phyloP scores from a whole-genome alignment of 37 sponge, comb jelly and placozoan species.

The Crambe crambe region DNA sequence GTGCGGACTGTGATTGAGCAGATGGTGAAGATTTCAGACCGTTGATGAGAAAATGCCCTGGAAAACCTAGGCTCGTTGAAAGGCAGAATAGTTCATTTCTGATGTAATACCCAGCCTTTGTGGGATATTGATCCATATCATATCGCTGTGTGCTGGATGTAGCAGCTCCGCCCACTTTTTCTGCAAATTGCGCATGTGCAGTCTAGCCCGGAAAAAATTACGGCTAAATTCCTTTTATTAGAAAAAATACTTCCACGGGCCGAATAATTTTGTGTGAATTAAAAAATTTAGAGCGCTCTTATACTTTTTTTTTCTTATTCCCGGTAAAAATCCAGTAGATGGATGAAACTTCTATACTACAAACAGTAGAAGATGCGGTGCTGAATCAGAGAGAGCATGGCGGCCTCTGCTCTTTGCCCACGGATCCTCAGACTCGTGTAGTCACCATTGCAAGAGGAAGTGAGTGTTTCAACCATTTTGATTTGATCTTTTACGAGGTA shows the following conservation, averaged over 20 bases:
- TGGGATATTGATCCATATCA: neutral
- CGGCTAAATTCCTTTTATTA: neutral
- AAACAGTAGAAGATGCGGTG: slow-evolving; percentile 14
- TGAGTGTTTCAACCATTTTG: neutral
- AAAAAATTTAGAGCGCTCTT: neutral
- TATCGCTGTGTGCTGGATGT: neutral
- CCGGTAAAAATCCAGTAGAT: slow-evolving; percentile 5
- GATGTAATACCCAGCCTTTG: slow-evolving; percentile 1
- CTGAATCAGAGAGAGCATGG: neutral
- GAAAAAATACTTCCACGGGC: neutral
- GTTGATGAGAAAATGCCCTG: slow-evolving; percentile 15
- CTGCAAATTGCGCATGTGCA: too few relatives aligned
- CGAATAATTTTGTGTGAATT: neutral
- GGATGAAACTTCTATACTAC: slow-evolving; percentile 20
- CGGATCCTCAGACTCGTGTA: neutral
- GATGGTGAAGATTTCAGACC: neutral
- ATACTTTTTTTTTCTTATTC: neutral
- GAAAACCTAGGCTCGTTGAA: slow-evolving; percentile 48
- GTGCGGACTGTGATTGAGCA: neutral
- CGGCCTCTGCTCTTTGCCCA: neutral
- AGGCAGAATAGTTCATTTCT: slow-evolving; percentile 42
- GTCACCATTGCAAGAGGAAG: slow-evolving; percentile 5
- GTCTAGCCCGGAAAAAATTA: too few relatives aligned
- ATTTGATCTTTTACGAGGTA: neutral
- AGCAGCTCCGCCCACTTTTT: too few relatives aligned